These are phyloP conservation scores for Drosophila paranaensis DNA, from an alignment of 2,888 invertebrate species.

Conservation along the genomic window DNA sequence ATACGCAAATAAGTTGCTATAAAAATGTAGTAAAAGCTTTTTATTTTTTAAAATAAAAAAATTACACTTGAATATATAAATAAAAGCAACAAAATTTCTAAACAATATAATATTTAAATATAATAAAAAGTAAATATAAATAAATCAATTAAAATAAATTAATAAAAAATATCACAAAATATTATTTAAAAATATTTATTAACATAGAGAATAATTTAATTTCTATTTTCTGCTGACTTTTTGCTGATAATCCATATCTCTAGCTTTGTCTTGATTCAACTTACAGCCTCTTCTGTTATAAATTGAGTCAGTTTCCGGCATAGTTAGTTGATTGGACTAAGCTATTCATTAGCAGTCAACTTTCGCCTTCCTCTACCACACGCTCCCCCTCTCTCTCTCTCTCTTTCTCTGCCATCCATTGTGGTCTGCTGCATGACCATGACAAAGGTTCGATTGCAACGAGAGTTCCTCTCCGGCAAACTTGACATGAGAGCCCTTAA, in stretches of 20 bases:
- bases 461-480: constrained; percentile 34
- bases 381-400: background rate
- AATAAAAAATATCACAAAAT: no score
- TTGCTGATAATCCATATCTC: no score
- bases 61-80: no score
- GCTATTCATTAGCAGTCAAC: background rate
- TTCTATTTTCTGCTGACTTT: no score
- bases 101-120: no score
- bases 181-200: no score
- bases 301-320: background rate
- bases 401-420: background rate
- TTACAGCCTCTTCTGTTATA: background rate
- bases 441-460: constrained; percentile 48
- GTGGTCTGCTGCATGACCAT: constrained; percentile 37
- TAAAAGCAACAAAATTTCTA: no score
- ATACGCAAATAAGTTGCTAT: background rate
- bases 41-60: no score
- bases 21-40: background rate
- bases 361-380: background rate
- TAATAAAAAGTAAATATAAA: no score
- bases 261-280: no score
- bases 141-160: no score
- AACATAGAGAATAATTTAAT: no score
- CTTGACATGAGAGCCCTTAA: constrained; percentile 55
- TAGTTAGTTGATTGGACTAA: background rate